These are phyloP conservation scores for Argynnis bischoffii DNA, from an alignment of 2,888 invertebrate genomes.

Conservation along the genomic window DNA sequence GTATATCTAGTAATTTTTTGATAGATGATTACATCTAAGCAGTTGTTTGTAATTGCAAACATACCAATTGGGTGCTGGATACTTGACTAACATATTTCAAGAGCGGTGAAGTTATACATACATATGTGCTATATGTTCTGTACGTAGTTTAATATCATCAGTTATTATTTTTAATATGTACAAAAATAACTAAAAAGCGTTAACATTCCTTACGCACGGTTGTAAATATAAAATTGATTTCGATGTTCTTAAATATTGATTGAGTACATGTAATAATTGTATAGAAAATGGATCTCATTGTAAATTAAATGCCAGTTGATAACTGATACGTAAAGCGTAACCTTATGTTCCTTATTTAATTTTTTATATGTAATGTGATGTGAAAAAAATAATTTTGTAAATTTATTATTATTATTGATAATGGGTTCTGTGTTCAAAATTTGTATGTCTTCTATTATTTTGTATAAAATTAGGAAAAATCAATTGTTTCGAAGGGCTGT, in stretches of 20 bases:
- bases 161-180: no score
- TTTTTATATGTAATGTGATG: neutral
- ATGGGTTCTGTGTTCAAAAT: neutral
- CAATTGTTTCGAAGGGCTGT: constrained; percentile 16
- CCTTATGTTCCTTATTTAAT: neutral
- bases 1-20: no score
- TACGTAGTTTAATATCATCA: no score
- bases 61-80: no score
- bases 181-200: no score
- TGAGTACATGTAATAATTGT: neutral
- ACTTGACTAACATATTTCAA: no score
- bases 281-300: constrained; percentile 6
- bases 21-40: no score
- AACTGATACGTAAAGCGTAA: constrained; percentile 3
- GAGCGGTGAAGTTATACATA: no score
- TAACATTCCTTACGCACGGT: neutral
- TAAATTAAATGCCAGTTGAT: neutral
- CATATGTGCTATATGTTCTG: no score
- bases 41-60: no score
- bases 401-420: neutral
- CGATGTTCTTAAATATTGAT: neutral
- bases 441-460: neutral
- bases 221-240: neutral
- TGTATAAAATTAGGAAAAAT: neutral
- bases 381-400: neutral